phyloP scores from a whole-genome alignment of 2,113 vertebrate genomes.

The Sus scrofa region T2T-Sscrofa CM000819.6:139149501-139150000 shows the following conservation, averaged over 20 bases:
- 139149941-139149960: not conserved
- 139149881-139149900: not conserved
- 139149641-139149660: not conserved
- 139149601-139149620: not conserved
- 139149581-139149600: not conserved
- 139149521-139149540: not conserved
- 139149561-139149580: not conserved
- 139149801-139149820: not conserved
- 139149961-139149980: not conserved
- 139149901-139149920: not conserved
- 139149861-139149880: not conserved
- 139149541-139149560: not conserved
- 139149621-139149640: not conserved
- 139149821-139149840: not conserved
- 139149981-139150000: not conserved
- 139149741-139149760: not conserved
- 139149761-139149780: not conserved
- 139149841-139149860: not conserved
- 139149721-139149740: not conserved
- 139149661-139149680: not conserved
- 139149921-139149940: not conserved
- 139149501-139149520: not conserved
- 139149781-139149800: not conserved
- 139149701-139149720: not conserved
- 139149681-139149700: not conserved